Evolutionary conservation across 2,113 vertebrate species (phyloP), one percentile per base, ranked within the genome.

Genomic region (Paradoxurus hermaphroditus): DNA sequence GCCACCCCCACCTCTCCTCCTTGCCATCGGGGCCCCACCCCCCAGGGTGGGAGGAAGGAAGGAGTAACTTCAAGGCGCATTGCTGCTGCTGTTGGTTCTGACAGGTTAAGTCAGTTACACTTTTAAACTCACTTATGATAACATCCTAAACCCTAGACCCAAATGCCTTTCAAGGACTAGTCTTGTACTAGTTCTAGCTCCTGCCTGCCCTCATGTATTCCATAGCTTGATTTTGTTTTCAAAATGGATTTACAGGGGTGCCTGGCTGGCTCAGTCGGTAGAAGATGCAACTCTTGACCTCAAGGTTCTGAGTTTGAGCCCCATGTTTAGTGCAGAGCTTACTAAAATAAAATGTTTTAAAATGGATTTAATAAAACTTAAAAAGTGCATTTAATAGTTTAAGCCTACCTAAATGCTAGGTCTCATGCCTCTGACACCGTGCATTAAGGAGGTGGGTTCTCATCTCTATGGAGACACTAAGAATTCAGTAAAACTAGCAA

Each of bases 101-200:
- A 91, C 16, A 89, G 44, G 46, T 79, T 86, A 92, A 70, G 39
- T 29, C 27, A 53, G 21, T 34, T 68, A 25, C 94, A 51, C 27
- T 85, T 93, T n/a, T 68, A 90, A 95, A 90, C 29, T 83, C 13
- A 53, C 25, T 84, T 36, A 31, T 93, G 44, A 68, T 86, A 92
- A 70, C 15, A 88, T n/a, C 75, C 46, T 92, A 65, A 92, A 56
- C 18, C 14, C 19, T 75, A 67, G 19, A 56, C 27, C 46, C 91
- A 91, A 77, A 19, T 92, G 19, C 39, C 68, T 82, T 92, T 82
- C 36, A 81, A 90, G n/a, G 36, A 36, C 13, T 16, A 79, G 9
- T 82, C 14, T 59, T 93, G 19, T 67, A 65, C 36, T n/a, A 67
- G 8, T n/a, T 75, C 36, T 83, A 63, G 36, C 12, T 78, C 25